Evolutionary conservation across 2,113 vertebrate species (phyloP).

Genomic region (Empidonax traillii): DNA sequence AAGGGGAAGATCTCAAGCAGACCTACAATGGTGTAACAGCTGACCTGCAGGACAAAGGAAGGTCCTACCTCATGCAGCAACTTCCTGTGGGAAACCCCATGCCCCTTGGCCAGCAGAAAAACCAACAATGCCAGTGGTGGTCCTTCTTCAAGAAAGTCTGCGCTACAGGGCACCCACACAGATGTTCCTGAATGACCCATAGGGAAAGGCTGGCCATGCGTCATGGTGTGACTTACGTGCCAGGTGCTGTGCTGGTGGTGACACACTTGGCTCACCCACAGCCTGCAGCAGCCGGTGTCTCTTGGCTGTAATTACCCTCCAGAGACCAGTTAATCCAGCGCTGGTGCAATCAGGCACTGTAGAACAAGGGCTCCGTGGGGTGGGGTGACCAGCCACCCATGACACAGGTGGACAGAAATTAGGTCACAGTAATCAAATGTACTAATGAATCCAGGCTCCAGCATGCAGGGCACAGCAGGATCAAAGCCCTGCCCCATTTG

Average conservation of each 20-base stretch:
- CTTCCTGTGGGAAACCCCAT: background rate
- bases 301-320: background rate
- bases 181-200: background rate
- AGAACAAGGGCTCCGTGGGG: background rate
- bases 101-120: background rate
- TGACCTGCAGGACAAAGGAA: background rate
- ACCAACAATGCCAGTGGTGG: background rate
- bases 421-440: background rate
- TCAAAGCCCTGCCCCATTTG: background rate
- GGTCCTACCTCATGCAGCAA: background rate
- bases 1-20: background rate
- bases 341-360: background rate
- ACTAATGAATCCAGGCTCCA: background rate
- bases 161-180: background rate
- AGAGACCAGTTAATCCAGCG: constrained; percentile 25
- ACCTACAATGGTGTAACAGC: background rate
- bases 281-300: background rate
- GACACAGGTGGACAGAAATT: constrained; percentile 35
- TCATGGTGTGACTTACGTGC: background rate
- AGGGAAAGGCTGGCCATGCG: background rate
- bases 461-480: background rate
- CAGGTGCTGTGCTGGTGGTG: background rate
- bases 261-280: background rate
- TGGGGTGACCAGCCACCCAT: background rate
- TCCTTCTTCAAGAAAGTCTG: background rate